phyloP scores from a whole-genome alignment of 2,113 vertebrate species.

The Gobius niger region DNA sequence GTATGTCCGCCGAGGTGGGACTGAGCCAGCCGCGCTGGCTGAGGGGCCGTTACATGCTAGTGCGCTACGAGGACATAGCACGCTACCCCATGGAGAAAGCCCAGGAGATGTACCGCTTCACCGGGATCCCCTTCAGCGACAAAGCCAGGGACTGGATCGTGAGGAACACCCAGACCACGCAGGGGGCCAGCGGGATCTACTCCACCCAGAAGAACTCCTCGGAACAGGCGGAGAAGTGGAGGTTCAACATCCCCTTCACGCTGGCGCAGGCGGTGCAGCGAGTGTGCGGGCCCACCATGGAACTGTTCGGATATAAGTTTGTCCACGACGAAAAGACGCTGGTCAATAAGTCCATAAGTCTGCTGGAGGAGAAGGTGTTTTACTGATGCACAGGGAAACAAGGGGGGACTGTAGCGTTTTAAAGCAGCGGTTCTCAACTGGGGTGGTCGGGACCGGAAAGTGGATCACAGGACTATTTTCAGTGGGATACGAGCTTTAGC shows the following conservation, averaged over 20 bases:
- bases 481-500: no score
- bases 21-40: slow-evolving; percentile 87
- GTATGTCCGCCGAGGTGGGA: slow-evolving; percentile 86
- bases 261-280: slow-evolving; percentile 91
- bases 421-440: no score
- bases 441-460: no score
- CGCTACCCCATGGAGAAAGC: slow-evolving; percentile 88
- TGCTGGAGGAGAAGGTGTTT: slow-evolving; percentile 85
- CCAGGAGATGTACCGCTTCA: slow-evolving; percentile 89
- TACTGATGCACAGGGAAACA: slow-evolving; percentile 23
- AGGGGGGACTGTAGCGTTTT: no score
- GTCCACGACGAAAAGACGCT: slow-evolving; percentile 78
- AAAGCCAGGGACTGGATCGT: slow-evolving; percentile 90
- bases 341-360: slow-evolving; percentile 87
- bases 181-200: slow-evolving; percentile 80
- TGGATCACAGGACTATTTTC: no score
- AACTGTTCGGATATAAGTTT: slow-evolving; percentile 89
- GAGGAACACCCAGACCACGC: slow-evolving; percentile 86
- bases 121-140: slow-evolving; percentile 85
- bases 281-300: slow-evolving; percentile 87
- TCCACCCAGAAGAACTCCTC: slow-evolving; percentile 96
- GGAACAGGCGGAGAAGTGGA: slow-evolving; percentile 94
- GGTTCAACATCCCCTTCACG: slow-evolving; percentile 90
- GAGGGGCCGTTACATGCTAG: slow-evolving; percentile 88
- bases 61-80: slow-evolving; percentile 95